Conservation (phyloP, 2,888 invertebrate genomes). For the Ennomos quercinarius region DNA sequence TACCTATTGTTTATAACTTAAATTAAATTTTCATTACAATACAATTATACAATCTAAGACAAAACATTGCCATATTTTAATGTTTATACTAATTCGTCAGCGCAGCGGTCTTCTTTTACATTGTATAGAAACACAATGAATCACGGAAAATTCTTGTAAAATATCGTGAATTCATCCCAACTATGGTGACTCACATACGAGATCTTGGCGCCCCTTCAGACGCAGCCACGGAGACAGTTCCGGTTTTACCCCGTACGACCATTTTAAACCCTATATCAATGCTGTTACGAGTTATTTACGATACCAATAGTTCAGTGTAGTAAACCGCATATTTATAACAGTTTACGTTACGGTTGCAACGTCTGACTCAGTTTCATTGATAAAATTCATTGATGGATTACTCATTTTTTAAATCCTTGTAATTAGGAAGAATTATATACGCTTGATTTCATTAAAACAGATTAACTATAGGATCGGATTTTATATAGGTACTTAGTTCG, state of each 20-base stretch:
- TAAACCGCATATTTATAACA: slow-evolving; percentile 9
- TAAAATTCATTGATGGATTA: slow-evolving; percentile 22
- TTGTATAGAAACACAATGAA: slow-evolving; percentile 38
- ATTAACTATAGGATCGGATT: too few species aligned
- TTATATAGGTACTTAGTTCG: too few species aligned
- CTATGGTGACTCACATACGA: slow-evolving; percentile 45
- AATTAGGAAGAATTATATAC: background rate
- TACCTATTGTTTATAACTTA: too few species aligned
- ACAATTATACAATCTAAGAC: too few species aligned
- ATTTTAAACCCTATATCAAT: slow-evolving; percentile 14
- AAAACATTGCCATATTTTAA: slow-evolving; percentile 17
- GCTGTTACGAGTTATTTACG: slow-evolving; percentile 8
- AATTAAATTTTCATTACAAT: too few species aligned
- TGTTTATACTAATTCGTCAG: slow-evolving; percentile 35
- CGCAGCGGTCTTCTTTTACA: slow-evolving; percentile 29
- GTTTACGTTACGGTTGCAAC: slow-evolving; percentile 9
- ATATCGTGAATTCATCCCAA: slow-evolving; percentile 51
- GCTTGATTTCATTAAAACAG: too few species aligned
- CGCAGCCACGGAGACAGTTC: slow-evolving; percentile 18
- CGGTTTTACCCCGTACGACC: background rate
- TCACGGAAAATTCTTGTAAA: slow-evolving; percentile 53
- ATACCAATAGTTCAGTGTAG: background rate
- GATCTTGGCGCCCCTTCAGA: slow-evolving; percentile 35
- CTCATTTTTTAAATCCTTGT: slow-evolving; percentile 9
- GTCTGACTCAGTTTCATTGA: slow-evolving; percentile 31